Evolutionary conservation across 2,888 invertebrate species (phyloP).

Genomic region (Dorcus parallelipipedus): DNA sequence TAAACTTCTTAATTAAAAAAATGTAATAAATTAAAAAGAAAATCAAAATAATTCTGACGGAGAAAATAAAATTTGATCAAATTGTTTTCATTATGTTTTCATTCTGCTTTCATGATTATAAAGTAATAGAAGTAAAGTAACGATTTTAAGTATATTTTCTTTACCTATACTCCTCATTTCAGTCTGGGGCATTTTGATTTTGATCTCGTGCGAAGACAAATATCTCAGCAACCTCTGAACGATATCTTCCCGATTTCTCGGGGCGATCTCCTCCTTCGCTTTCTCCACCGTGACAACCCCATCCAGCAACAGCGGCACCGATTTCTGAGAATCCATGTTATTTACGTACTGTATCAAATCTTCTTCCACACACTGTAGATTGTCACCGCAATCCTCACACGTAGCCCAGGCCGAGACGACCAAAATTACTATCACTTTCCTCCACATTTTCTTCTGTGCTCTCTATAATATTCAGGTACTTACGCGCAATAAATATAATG

Average conservation of each 20-base stretch:
- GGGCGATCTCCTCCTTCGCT: slow-evolving; percentile 42
- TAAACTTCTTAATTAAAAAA: no score
- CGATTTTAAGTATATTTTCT: not conserved
- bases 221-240: slow-evolving; percentile 52
- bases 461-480: slow-evolving; percentile 10
- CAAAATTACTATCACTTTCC: slow-evolving; percentile 17
- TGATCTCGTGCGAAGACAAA: slow-evolving; percentile 50
- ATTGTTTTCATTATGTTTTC: no score
- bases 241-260: slow-evolving; percentile 42
- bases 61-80: no score
- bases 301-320: slow-evolving; percentile 47
- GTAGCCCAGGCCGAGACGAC: not conserved
- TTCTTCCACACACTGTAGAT: slow-evolving; percentile 43
- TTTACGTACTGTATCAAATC: slow-evolving; percentile 51
- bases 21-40: no score
- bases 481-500: slow-evolving; percentile 11
- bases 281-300: slow-evolving; percentile 42
- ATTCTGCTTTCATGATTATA: no score
- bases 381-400: slow-evolving; percentile 34
- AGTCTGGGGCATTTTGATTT: slow-evolving; percentile 46
- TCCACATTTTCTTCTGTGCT: slow-evolving; percentile 23
- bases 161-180: slow-evolving; percentile 26
- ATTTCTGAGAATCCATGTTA: slow-evolving; percentile 47
- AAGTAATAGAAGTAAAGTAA: no score
- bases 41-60: no score